Evolutionary conservation across 1,140 invertebrate genomes (phyloP).

Genomic region (fruit fly (Drosophila melanogaster)): Release_6_plus_ISO1_MT NT_033779.5:6807001-6807500

Average conservation of each 20-base stretch:
- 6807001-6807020: constrained; percentile 24
- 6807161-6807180: neutral
- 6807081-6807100: constrained; percentile 64
- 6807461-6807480: too few relatives aligned
- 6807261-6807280: constrained; percentile 61
- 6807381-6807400: too few relatives aligned
- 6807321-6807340: neutral
- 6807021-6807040: constrained; percentile 22
- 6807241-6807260: constrained; percentile 78
- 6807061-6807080: constrained; percentile 81
- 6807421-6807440: too few relatives aligned
- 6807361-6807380: neutral
- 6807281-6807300: neutral
- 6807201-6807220: constrained; percentile 23
- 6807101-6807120: constrained; percentile 69
- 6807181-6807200: neutral
- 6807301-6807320: neutral
- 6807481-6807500: too few relatives aligned
- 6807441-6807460: too few relatives aligned
- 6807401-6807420: too few relatives aligned
- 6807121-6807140: constrained; percentile 66
- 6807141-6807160: neutral
- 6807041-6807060: constrained; percentile 74
- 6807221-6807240: constrained; percentile 68
- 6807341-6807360: neutral